phyloP scores from a whole-genome alignment of 2,888 invertebrate genomes.

The Pseudoips prasinana region DNA sequence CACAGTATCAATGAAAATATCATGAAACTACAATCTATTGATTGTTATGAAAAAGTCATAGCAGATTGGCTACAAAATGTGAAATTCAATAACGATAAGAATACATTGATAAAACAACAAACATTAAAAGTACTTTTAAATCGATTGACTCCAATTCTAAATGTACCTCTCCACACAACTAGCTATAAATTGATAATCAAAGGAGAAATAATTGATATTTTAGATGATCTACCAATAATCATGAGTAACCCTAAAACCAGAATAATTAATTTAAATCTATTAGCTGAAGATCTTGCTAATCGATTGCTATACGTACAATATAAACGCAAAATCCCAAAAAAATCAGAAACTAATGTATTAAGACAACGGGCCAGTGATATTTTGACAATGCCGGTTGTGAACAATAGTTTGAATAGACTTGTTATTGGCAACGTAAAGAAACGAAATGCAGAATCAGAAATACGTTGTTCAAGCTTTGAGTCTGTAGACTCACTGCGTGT shows the following conservation, averaged over 20 bases:
- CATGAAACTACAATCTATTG: neutral
- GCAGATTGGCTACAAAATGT: constrained; percentile 19
- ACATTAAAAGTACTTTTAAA: constrained; percentile 13
- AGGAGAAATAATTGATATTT: constrained; percentile 36
- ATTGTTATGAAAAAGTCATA: constrained; percentile 14
- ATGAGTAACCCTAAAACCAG: constrained; percentile 7
- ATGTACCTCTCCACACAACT: constrained; percentile 13
- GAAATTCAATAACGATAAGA: constrained; percentile 3
- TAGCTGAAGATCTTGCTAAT: constrained; percentile 36
- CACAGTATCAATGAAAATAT: constrained; percentile 5
- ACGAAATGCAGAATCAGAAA: constrained; percentile 14
- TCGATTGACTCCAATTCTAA: constrained; percentile 14
- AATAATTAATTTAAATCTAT: constrained; percentile 23
- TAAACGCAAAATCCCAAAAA: constrained; percentile 4
- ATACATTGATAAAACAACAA: constrained; percentile 1
- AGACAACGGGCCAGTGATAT: no score
- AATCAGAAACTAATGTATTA: no score
- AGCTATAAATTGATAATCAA: constrained; percentile 36
- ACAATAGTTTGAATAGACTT: constrained; percentile 4
- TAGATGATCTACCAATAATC: constrained; percentile 29
- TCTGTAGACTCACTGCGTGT: constrained; percentile 4
- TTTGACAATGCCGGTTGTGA: neutral
- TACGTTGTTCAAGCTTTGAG: constrained; percentile 21
- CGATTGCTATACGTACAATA: constrained; percentile 24
- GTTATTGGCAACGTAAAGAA: constrained; percentile 10